Conservation (phyloP, 2,797 vertebrate genomes). For the Oophaga sylvatica region DNA sequence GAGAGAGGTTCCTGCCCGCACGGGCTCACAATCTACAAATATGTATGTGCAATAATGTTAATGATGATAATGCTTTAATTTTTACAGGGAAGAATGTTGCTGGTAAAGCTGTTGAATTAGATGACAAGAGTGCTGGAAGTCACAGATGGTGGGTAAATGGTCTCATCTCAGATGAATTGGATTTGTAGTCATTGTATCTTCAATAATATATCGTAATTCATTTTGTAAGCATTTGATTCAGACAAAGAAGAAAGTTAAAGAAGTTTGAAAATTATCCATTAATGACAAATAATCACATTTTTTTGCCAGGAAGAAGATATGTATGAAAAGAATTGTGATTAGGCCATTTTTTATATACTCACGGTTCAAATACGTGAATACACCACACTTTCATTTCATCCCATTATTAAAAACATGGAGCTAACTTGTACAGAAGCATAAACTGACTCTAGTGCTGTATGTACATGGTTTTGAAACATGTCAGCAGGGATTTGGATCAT, state of each 20-base stretch:
- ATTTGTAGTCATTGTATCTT: neutral
- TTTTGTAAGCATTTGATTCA: neutral
- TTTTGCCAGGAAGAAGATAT: too few relatives aligned
- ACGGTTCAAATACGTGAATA: too few relatives aligned
- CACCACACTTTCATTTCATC: too few relatives aligned
- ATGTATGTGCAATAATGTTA: neutral
- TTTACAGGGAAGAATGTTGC: constrained; percentile 85
- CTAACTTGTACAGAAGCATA: neutral
- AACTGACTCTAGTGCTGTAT: too few relatives aligned
- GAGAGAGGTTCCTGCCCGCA: too few relatives aligned
- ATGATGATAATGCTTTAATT: constrained; percentile 3
- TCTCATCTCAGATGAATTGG: neutral
- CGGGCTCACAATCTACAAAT: too few relatives aligned
- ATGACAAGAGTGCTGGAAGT: constrained; percentile 85
- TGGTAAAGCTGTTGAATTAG: constrained; percentile 83
- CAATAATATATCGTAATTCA: neutral
- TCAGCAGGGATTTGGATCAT: neutral
- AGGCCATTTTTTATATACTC: too few relatives aligned
- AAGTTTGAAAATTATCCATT: too few relatives aligned
- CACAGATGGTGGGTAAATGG: constrained; percentile 90
- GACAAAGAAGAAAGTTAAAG: neutral
- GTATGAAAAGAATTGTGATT: too few relatives aligned
- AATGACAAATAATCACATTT: too few relatives aligned
- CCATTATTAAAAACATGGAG: too few relatives aligned
- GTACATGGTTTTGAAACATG: neutral